These are phyloP conservation scores for Bos indicus DNA, from an alignment of 2,113 vertebrate genomes.

Conservation along the genomic window DNA sequence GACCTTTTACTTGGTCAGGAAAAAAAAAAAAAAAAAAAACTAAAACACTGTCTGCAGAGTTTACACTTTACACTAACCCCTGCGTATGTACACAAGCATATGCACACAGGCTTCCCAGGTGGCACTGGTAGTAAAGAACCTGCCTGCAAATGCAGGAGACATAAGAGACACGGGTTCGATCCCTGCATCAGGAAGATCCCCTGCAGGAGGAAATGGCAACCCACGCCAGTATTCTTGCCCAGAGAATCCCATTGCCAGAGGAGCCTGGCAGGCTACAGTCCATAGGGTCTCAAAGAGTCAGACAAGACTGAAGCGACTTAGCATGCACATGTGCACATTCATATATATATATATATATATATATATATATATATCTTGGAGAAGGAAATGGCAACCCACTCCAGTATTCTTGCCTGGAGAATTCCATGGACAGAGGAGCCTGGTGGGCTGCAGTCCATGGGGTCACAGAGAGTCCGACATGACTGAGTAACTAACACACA, in stretches of 20 bases:
- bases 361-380: background rate
- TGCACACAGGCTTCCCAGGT: background rate
- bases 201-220: background rate
- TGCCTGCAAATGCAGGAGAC: background rate
- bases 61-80: background rate
- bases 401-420: too few species aligned
- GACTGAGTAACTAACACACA: background rate
- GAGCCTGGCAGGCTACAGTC: background rate
- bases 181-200: background rate
- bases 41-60: background rate
- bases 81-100: background rate
- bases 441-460: background rate
- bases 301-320: too few species aligned
- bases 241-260: background rate
- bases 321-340: too few species aligned
- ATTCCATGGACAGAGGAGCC: too few species aligned
- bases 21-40: background rate
- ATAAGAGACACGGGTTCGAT: background rate
- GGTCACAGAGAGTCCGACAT: background rate
- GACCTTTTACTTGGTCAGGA: background rate
- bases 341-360: too few species aligned
- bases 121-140: background rate
- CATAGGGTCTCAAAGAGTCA: too few species aligned
- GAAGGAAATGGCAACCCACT: too few species aligned
- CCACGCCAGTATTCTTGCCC: background rate